Base-by-base conservation (phyloP, 2,113 vertebrate genomes). In the Callionymus lyra region DNA sequence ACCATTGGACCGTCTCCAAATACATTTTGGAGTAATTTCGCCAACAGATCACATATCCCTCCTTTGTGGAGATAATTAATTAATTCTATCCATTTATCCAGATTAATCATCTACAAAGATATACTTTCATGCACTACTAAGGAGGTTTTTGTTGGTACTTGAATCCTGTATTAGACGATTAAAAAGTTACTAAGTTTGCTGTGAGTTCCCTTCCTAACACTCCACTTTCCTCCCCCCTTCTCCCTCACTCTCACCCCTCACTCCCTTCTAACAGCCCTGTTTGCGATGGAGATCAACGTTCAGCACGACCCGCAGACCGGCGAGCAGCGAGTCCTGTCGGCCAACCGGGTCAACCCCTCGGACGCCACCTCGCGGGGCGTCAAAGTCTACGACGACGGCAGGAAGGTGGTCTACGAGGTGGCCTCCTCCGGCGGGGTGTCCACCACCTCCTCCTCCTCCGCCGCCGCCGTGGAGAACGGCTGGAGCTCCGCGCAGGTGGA, bases 261-360 rank as follows among this genome's bases (percentile, higher is more conserved):
- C n/a, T 84, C 78, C 82, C 86, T 50, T 86, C 80, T 72, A 82
- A 77, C 89, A 97, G 92, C 91, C 76, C 84, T 94, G 84, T 96
- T 91, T 84, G 92, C 91, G 88, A 97, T 98, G 95, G 92, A 97
- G 91, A 92, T 95, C 89, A 97, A 90, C 84, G 89, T 97, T 72
- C 88, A 97, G 85, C 94, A 91, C 74, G 92, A 97, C 88, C 89
- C 84, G 68, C 88, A 88, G 75, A 98, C 90, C 27, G 93, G 95
- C 43, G 89, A 92, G 82, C 93, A 90, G 81, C 91, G 87, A 77
- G 83, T 93, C 87, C 87, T 98, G 82, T 98, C 93, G 34, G 70
- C 94, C 69, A 87, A 87, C 64, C 80, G 88, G 35, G 53, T 95
- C 80, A 89, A 75, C 82, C 90, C 88, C 31, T 79, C 85, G 76